A percentile compares a stretch with the other conserved stretches of the same genome.
These are phyloP conservation scores for Catocala nupta DNA, from an alignment of 2,888 invertebrate species.

Conservation along the genomic window DNA sequence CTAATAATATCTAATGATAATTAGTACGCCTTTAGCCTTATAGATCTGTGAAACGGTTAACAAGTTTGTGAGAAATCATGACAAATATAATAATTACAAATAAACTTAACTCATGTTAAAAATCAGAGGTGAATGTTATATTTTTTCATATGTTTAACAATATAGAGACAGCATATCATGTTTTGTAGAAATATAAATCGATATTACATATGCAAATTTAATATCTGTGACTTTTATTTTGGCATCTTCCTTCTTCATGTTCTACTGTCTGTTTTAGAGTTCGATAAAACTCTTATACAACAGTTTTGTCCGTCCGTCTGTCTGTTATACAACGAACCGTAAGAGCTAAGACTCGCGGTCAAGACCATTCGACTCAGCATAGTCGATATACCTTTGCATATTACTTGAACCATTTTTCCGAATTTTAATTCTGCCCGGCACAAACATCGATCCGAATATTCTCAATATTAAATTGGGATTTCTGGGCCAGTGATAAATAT, in stretches of 20 bases:
- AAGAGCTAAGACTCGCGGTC: too few species aligned
- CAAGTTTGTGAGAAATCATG: constrained; percentile 67
- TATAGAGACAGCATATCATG: constrained; percentile 80
- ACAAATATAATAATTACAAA: constrained; percentile 58
- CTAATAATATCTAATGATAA: constrained; percentile 36
- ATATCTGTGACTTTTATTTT: constrained; percentile 40
- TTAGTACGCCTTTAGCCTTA: constrained; percentile 52
- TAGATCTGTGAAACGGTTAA: constrained; percentile 71
- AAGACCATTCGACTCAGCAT: too few species aligned
- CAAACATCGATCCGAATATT: too few species aligned
- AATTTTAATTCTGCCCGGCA: too few species aligned
- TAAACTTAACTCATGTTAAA: constrained; percentile 41
- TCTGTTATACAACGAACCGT: too few species aligned
- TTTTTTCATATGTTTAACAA: constrained; percentile 70
- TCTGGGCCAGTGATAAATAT: too few species aligned
- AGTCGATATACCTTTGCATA: too few species aligned
- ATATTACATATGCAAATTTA: constrained; percentile 63
- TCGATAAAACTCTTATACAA: too few species aligned
- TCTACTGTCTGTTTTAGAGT: too few species aligned
- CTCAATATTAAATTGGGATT: too few species aligned
- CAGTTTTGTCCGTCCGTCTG: too few species aligned
- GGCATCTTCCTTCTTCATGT: not conserved
- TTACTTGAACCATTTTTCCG: too few species aligned
- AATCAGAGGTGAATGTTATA: constrained; percentile 63
- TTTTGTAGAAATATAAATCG: constrained; percentile 81